These are phyloP conservation scores for Physella acuta DNA, from an alignment of 1,140 invertebrate genomes.

Conservation along the genomic window DNA sequence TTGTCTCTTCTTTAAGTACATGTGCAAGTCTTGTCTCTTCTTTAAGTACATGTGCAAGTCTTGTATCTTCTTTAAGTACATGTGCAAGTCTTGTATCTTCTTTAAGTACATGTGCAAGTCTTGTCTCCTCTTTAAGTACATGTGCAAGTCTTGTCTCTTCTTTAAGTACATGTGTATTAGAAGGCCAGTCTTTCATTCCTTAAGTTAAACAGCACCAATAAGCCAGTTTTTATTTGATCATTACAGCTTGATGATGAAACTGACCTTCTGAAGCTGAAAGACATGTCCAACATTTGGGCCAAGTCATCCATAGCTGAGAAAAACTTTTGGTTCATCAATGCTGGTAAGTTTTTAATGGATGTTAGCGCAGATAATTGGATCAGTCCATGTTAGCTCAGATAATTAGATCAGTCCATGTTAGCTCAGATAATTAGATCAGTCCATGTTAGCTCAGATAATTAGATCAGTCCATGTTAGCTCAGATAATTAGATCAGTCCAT, in stretches of 20 bases:
- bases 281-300: conserved; percentile 17
- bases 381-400: too few species aligned
- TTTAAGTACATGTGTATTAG: too few species aligned
- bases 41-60: neutral
- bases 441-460: too few species aligned
- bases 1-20: neutral
- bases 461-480: too few species aligned
- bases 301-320: neutral
- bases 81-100: neutral
- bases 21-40: neutral
- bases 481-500: too few species aligned
- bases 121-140: neutral
- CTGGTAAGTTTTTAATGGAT: too few species aligned
- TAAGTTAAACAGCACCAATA: too few species aligned
- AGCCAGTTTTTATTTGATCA: too few species aligned
- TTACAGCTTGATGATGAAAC: neutral
- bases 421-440: too few species aligned
- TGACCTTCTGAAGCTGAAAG: neutral
- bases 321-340: conserved; percentile 20
- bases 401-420: too few species aligned
- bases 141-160: neutral
- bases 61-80: neutral
- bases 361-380: too few species aligned
- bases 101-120: neutral
- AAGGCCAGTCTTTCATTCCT: too few species aligned